Conservation (phyloP, 2,797 vertebrate genomes). For the Sebastes itinus region DNA sequence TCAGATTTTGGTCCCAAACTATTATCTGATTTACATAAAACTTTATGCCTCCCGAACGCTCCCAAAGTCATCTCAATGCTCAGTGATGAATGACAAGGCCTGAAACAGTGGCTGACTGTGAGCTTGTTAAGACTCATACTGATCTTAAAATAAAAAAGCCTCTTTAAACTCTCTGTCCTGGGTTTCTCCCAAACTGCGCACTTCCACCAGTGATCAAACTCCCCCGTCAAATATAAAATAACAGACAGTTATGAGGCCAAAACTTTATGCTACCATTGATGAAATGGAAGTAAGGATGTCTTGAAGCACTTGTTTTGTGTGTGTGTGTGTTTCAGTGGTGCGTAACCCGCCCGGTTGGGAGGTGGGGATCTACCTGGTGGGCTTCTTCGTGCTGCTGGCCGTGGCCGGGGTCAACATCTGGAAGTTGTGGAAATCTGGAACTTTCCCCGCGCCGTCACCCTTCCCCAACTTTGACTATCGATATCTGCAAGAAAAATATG, state of each 20-base stretch:
- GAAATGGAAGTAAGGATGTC: not conserved
- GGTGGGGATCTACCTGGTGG: constrained; percentile 90
- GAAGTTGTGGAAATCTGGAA: constrained; percentile 94
- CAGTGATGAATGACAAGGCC: constrained; percentile 7
- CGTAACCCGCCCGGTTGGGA: constrained; percentile 92
- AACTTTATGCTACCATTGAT: not conserved
- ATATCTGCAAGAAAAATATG: constrained; percentile 96
- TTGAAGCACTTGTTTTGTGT: not conserved
- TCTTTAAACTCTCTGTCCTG: not conserved
- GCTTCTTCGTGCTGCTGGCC: constrained; percentile 88
- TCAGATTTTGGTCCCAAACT: constrained; percentile 12
- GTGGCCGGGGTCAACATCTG: constrained; percentile 92
- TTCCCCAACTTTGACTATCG: constrained; percentile 98
- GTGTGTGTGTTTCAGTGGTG: constrained; percentile 82
- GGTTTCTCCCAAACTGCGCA: not conserved
- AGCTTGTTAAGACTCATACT: constrained; percentile 19
- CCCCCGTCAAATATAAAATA: not conserved
- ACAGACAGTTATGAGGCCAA: not conserved
- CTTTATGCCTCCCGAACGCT: not conserved
- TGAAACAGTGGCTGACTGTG: not conserved
- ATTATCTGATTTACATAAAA: constrained; percentile 32
- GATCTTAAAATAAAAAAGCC: not conserved
- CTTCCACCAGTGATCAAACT: not conserved
- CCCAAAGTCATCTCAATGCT: not conserved
- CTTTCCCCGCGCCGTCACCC: constrained; percentile 92